phyloP scores from a whole-genome alignment of 1,140 invertebrate species.

The Calycopis cecrops region DNA sequence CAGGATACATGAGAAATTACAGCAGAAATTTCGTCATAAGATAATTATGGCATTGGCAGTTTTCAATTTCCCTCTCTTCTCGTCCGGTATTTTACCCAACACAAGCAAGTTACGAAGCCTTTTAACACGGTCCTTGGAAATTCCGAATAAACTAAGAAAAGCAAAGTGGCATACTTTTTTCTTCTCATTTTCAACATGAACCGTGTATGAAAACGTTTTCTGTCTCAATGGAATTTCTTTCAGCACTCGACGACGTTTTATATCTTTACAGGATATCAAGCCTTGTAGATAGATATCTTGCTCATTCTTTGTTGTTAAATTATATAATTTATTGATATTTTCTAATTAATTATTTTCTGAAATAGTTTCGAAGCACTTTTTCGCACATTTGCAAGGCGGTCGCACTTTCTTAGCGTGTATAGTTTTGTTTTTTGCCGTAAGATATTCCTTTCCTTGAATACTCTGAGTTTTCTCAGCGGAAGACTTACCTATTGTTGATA shows the following conservation, averaged over 20 bases:
- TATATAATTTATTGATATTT: too few species aligned
- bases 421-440: too few species aligned
- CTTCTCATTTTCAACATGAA: neutral
- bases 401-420: too few species aligned
- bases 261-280: neutral
- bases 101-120: constrained; percentile 15
- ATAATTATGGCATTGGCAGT: neutral
- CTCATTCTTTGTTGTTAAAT: constrained; percentile 11
- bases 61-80: constrained; percentile 9
- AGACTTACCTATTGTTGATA: too few species aligned
- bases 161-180: neutral
- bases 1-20: neutral
- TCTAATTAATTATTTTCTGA: too few species aligned
- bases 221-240: neutral
- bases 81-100: constrained; percentile 8
- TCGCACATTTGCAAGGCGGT: too few species aligned
- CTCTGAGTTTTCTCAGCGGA: too few species aligned
- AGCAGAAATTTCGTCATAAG: neutral
- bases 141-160: constrained; percentile 11
- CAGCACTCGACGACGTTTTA: neutral
- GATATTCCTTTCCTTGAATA: too few species aligned
- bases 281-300: constrained; percentile 11
- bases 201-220: neutral
- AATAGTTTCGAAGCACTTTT: too few species aligned
- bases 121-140: constrained; percentile 11